Evolutionary conservation across 1,140 invertebrate species (phyloP).

Genomic region (Sinella curviseta): DNA sequence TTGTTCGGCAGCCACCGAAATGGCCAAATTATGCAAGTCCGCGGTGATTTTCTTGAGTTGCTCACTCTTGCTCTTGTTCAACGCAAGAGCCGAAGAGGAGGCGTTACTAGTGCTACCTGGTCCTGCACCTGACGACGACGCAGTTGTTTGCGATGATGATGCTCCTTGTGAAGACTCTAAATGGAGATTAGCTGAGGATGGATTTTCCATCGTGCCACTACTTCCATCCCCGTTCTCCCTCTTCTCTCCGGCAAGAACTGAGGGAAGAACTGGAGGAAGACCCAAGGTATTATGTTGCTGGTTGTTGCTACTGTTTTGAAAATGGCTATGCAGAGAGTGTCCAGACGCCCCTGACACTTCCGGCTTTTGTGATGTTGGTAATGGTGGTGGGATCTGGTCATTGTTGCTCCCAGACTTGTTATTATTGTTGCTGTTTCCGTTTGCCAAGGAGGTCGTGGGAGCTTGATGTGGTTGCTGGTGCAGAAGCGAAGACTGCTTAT

Average conservation of each 20-base stretch:
- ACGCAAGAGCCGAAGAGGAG: slow-evolving; percentile 29
- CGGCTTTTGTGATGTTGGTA: slow-evolving; percentile 39
- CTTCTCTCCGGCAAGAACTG: slow-evolving; percentile 40
- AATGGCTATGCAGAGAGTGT: not conserved
- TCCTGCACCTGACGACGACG: slow-evolving; percentile 19
- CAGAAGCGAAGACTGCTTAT: not conserved
- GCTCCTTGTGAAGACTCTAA: not conserved
- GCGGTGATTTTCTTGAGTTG: slow-evolving; percentile 43
- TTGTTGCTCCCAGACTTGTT: not conserved
- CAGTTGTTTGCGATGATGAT: not conserved
- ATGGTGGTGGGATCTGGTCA: slow-evolving; percentile 36
- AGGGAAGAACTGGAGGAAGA: slow-evolving; percentile 35
- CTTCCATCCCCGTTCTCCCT: slow-evolving; percentile 49
- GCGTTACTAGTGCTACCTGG: not conserved
- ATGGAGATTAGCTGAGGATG: slow-evolving; percentile 13
- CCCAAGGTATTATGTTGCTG: slow-evolving; percentile 25
- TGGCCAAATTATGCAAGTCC: slow-evolving; percentile 45
- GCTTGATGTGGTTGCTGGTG: slow-evolving; percentile 6
- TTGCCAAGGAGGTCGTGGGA: slow-evolving; percentile 32
- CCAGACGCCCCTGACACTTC: slow-evolving; percentile 22
- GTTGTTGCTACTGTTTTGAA: not conserved
- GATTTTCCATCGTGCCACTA: slow-evolving; percentile 42
- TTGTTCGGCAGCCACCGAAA: slow-evolving; percentile 42
- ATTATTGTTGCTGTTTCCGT: slow-evolving; percentile 29
- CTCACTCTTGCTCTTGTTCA: slow-evolving; percentile 38